These are phyloP conservation scores for Meghimatium bilineatum DNA, from an alignment of 2,888 invertebrate species.

Conservation along the genomic window DNA sequence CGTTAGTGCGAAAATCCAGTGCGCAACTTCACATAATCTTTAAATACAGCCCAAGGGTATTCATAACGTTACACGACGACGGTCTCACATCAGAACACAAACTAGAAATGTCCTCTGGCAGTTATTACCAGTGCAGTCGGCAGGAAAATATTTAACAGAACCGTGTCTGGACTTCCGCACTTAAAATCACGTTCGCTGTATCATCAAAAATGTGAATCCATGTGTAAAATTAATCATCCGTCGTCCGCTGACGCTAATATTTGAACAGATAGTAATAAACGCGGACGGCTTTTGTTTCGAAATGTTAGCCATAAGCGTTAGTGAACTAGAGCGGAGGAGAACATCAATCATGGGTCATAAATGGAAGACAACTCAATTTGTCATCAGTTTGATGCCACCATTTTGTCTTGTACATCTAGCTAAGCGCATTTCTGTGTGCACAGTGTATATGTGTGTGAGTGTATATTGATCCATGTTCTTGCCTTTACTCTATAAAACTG, in stretches of 20 bases:
- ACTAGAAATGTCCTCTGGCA: neutral
- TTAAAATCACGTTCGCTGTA: neutral
- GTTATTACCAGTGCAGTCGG: neutral
- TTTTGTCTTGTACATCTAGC: neutral
- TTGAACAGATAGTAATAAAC: constrained; percentile 13
- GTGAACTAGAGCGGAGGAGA: neutral
- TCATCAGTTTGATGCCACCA: neutral
- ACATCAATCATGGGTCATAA: constrained; percentile 23
- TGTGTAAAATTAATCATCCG: constrained; percentile 17
- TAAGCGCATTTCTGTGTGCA: no score
- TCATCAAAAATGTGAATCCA: constrained; percentile 24
- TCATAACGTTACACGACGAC: no score
- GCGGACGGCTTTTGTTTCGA: constrained; percentile 2
- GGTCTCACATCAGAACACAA: no score
- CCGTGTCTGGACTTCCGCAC: neutral
- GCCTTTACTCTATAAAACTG: neutral
- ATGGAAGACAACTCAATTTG: constrained; percentile 17
- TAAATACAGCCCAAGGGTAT: no score
- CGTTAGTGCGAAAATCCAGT: no score
- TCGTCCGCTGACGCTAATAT: neutral
- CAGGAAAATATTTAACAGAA: neutral
- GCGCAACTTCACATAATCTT: no score
- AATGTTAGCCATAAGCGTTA: neutral
- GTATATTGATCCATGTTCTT: neutral
- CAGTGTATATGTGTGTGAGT: neutral